Base-by-base conservation (phyloP, 2,797 vertebrate genomes). In the Sebastes miniatus region DNA sequence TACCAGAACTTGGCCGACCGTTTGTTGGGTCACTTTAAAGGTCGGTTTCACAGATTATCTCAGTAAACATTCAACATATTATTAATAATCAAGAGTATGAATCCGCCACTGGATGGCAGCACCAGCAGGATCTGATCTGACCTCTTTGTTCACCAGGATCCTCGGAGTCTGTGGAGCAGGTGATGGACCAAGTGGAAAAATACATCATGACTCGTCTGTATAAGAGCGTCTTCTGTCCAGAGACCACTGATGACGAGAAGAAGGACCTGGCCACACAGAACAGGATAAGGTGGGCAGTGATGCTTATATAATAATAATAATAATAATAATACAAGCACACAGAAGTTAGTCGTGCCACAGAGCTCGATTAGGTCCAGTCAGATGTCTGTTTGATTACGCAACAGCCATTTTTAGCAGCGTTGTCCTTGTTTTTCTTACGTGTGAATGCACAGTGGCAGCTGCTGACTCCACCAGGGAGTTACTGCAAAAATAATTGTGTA, bases 131-230 rank as follows among this genome's bases (percentile, higher is more conserved):
- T 68, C 22, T 58, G 25, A 52, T 3, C 47, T 50, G 47, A 50
- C 2, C 6, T 32, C 13, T 64, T 63, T 81, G n/a, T 43, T 70
- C 61, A 0, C 27, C 93, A 99, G 98, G 97, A 79, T 93, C 97
- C 39, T 96, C 97, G 25, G 98, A 99, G 79, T 96, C 96, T 54
- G 97, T 98, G 76, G 98, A 99, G 91, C 97, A 96, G 84, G 96
- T 97, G 70, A 99, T 98, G 98, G 98, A 99, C 90, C 97, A 99
- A 82, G 97, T 99, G 75, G 98, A 99, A 80, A 99, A 98, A 89
- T 98, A 97, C 91, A 97, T 99, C 59, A 99, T 99, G 98, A 98
- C 97, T 24, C 98, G 98, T 13, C 96, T 99, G 73, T 99, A 99
- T 69, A 99, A 99, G 88, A 96, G 96, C 0, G 97, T 99, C 5